phyloP scores from a whole-genome alignment of 2,888 invertebrate species.

The Hedychridium roseum region DNA sequence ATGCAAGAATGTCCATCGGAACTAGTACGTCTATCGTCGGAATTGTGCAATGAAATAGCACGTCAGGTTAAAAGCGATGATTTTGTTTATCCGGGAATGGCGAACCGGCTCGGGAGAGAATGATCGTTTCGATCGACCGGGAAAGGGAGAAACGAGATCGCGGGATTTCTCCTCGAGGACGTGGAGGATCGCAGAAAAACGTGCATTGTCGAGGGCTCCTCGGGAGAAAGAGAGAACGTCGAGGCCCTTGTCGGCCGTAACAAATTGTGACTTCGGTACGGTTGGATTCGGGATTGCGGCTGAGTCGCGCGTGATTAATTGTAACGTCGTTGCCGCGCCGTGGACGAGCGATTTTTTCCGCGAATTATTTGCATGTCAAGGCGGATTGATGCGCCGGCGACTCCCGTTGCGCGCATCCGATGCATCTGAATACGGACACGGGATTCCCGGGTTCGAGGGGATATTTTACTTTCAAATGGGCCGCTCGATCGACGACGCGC shows the following conservation, averaged over 20 bases:
- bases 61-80: no score
- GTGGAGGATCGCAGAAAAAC: no score
- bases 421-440: slow-evolving; percentile 26
- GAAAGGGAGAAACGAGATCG: no score
- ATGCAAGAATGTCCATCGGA: no score
- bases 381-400: slow-evolving; percentile 47
- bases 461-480: slow-evolving; percentile 57
- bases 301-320: slow-evolving; percentile 55
- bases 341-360: slow-evolving; percentile 42
- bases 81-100: no score
- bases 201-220: no score
- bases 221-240: slow-evolving; percentile 29
- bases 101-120: no score
- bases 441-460: slow-evolving; percentile 11
- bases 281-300: slow-evolving; percentile 46
- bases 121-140: no score
- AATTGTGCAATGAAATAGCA: no score
- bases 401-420: slow-evolving; percentile 12
- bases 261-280: slow-evolving; percentile 60
- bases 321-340: slow-evolving; percentile 47
- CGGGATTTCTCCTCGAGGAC: no score
- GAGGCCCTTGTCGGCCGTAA: slow-evolving; percentile 56
- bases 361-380: slow-evolving; percentile 58
- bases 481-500: slow-evolving; percentile 33
- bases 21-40: no score